Percentiles rank a stretch among this genome's conserved stretches.
Evolutionary conservation across 2,888 invertebrate species (phyloP).

Genomic region (Mechanitis messenoides): DNA sequence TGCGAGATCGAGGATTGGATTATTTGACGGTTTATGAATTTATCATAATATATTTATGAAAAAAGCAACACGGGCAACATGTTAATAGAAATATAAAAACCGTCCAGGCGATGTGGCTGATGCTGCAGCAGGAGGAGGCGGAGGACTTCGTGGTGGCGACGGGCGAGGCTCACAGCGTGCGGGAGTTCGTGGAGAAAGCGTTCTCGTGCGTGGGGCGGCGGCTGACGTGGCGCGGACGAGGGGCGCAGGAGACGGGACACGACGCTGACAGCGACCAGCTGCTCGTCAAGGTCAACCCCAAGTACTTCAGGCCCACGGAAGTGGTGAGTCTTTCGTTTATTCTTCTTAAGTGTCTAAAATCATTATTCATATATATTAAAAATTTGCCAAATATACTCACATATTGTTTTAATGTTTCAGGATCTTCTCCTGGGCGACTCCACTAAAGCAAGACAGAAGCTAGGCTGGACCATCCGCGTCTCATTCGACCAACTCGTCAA

Average conservation of each 20-base stretch:
- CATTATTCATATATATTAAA: no score
- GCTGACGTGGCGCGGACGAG: constrained; percentile 89
- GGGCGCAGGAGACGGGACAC: constrained; percentile 84
- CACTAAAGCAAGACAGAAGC: constrained; percentile 88
- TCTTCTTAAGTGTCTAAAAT: no score
- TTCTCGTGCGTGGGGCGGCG: constrained; percentile 87
- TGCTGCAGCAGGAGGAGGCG: constrained; percentile 94
- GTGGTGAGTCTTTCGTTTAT: constrained; percentile 80
- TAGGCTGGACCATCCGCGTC: constrained; percentile 93
- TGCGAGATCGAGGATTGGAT: no score
- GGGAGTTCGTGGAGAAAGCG: constrained; percentile 95
- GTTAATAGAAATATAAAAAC: neutral
- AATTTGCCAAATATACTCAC: no score
- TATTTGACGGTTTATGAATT: no score
- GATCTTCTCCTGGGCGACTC: constrained; percentile 95
- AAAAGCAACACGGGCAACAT: no score
- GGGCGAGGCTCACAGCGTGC: constrained; percentile 94
- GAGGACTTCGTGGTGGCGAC: constrained; percentile 99
- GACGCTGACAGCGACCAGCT: constrained; percentile 83
- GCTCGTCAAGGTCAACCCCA: constrained; percentile 92
- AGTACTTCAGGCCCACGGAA: constrained; percentile 98
- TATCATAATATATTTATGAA: no score
- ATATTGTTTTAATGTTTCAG: constrained; percentile 53
- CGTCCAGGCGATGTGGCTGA: constrained; percentile 97
- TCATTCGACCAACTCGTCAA: constrained; percentile 88